Evolutionary conservation across 2,888 invertebrate species (phyloP).

Genomic region (Flexamia atlantica): DNA sequence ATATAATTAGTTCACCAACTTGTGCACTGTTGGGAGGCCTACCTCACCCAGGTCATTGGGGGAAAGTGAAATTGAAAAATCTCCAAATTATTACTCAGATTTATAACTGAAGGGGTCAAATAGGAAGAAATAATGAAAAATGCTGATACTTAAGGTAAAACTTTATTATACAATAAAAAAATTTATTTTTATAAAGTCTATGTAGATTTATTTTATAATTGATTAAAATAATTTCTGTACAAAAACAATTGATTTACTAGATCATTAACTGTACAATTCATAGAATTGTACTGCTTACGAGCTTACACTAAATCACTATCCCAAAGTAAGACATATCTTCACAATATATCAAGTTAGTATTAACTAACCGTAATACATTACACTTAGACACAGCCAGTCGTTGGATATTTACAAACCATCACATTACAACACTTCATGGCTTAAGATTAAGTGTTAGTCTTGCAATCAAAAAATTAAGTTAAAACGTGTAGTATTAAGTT

Average conservation of each 20-base stretch:
- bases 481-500: background rate
- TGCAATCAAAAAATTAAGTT: background rate
- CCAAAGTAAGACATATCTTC: background rate
- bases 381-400: conserved; percentile 8
- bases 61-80: no score
- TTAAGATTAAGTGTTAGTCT: background rate
- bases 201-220: background rate
- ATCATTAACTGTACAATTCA: background rate
- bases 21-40: no score
- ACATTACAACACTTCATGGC: background rate
- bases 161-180: background rate
- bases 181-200: conserved; percentile 15
- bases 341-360: background rate
- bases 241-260: conserved; percentile 13
- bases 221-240: conserved; percentile 13
- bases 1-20: no score
- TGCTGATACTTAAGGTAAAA: background rate
- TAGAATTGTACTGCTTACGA: conserved; percentile 1
- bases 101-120: no score
- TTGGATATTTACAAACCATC: conserved; percentile 1
- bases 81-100: no score
- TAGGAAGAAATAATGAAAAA: no score
- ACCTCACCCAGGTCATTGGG: no score
- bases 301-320: background rate
- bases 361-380: conserved; percentile 23